Evolutionary conservation across 2,888 invertebrate species (phyloP).

Genomic region (Pomacea canaliculata): DNA sequence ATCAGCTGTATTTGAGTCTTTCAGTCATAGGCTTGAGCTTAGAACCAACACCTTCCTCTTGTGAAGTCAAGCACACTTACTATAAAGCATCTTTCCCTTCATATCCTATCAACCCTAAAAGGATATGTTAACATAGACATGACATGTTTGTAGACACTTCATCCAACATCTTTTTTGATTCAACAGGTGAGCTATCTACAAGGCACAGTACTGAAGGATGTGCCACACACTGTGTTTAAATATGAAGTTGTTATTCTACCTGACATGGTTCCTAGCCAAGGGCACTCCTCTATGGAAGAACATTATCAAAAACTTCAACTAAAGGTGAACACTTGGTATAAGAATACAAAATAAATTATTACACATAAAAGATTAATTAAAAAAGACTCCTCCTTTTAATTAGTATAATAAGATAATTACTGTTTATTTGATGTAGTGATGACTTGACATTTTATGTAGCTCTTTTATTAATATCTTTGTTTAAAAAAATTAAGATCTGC

Average conservation of each 20-base stretch:
- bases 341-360: neutral
- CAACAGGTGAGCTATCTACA: constrained; percentile 18
- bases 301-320: constrained; percentile 29
- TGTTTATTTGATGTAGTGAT: neutral
- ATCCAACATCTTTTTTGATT: no score
- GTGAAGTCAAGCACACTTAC: no score
- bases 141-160: no score
- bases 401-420: neutral
- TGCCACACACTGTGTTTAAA: constrained; percentile 47
- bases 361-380: neutral
- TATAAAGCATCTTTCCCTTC: no score
- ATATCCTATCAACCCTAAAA: no score
- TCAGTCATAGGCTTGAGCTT: no score
- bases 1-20: no score
- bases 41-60: no score
- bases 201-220: constrained; percentile 35
- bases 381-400: neutral
- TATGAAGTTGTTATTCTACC: constrained; percentile 35
- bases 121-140: no score
- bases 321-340: constrained; percentile 30
- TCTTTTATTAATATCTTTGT: neutral
- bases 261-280: constrained; percentile 32
- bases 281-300: constrained; percentile 36
- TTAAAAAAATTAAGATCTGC: neutral
- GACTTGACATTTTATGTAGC: no score